A percentile compares a stretch with the other conserved stretches of the same genome.
Evolutionary conservation across 2,888 invertebrate species (phyloP).

Genomic region (Tachina grossa): DNA sequence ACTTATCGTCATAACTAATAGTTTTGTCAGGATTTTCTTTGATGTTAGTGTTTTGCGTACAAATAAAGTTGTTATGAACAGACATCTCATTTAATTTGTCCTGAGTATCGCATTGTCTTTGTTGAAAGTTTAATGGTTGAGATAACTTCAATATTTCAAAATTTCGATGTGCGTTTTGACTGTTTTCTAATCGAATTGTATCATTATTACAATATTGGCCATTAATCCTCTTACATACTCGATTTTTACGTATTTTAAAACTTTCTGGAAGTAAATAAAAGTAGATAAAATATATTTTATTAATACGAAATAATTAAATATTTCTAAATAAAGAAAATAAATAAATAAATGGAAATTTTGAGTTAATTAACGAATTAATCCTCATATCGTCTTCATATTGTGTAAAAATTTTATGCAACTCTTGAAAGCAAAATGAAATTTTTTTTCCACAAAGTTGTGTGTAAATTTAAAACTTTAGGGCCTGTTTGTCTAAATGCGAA

Average conservation of each 20-base stretch:
- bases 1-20: constrained; percentile 1
- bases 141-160: constrained; percentile 45
- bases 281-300: neutral
- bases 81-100: neutral
- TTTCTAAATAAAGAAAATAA: neutral
- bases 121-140: constrained; percentile 24
- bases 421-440: too few relatives aligned
- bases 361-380: too few relatives aligned
- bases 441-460: too few relatives aligned
- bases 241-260: constrained; percentile 61
- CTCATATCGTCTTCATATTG: too few relatives aligned
- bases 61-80: neutral
- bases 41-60: neutral
- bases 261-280: constrained; percentile 53
- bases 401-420: too few relatives aligned
- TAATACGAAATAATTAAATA: neutral
- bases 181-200: neutral
- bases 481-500: too few relatives aligned
- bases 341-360: too few relatives aligned
- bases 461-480: too few relatives aligned
- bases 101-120: neutral
- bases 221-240: neutral
- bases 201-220: neutral
- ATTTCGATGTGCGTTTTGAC: constrained; percentile 2
- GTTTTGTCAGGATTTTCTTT: neutral